phyloP scores from a whole-genome alignment of 2,113 vertebrate species.

The Herpailurus yagouaroundi region DNA sequence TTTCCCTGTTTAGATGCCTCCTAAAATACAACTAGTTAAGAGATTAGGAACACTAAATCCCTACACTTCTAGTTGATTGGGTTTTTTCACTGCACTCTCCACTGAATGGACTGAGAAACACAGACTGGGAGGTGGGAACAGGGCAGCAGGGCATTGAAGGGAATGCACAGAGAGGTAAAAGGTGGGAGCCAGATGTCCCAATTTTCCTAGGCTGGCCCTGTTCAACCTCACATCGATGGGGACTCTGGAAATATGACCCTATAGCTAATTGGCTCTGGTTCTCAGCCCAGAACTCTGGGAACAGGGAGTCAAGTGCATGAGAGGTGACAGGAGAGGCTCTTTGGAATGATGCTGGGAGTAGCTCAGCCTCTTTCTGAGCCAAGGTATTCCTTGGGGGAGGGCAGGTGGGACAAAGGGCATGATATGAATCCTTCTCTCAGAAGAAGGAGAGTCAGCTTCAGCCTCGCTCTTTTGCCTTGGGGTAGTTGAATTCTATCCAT shows the following conservation, averaged over 20 bases:
- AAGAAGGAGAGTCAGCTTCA: neutral
- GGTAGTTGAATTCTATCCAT: neutral
- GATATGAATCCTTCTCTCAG: neutral
- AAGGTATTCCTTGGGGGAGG: neutral
- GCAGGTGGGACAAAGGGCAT: neutral
- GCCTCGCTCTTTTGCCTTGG: neutral
- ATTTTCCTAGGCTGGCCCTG: neutral
- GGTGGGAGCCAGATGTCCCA: neutral
- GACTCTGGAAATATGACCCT: conserved; percentile 25
- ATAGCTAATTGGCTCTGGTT: neutral
- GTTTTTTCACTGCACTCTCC: neutral
- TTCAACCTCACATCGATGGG: neutral
- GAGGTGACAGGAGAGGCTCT: neutral
- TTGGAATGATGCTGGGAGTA: neutral
- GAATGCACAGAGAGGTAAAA: neutral
- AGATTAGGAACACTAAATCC: neutral
- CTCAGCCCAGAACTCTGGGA: conserved; percentile 5
- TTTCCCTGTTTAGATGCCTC: neutral
- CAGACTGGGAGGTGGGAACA: neutral
- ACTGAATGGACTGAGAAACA: neutral
- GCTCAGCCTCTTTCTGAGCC: neutral
- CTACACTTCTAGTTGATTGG: neutral
- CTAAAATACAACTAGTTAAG: neutral
- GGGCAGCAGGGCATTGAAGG: neutral
- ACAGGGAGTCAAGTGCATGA: conserved; percentile 44